These are phyloP conservation scores for Antechinus stuartii DNA, from an alignment of 2,113 vertebrate species.

Conservation along the genomic window DNA sequence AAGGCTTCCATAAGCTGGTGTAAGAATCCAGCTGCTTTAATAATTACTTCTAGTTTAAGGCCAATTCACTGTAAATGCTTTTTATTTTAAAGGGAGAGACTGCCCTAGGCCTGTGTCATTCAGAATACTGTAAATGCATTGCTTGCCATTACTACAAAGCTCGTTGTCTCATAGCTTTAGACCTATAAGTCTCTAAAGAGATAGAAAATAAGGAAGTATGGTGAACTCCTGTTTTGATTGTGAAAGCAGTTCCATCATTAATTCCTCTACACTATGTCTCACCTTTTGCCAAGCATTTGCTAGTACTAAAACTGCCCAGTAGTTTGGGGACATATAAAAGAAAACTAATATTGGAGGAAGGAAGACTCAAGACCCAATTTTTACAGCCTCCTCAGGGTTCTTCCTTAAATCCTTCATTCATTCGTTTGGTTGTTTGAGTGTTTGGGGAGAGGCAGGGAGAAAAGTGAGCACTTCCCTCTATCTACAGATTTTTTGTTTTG, in stretches of 20 bases:
- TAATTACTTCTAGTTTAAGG: constrained; percentile 46
- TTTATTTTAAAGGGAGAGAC: constrained; percentile 47
- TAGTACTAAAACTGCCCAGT: not conserved
- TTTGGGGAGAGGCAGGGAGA: too few species aligned
- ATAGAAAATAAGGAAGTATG: not conserved
- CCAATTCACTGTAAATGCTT: constrained; percentile 30
- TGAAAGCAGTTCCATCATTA: constrained; percentile 13
- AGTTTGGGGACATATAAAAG: constrained; percentile 27
- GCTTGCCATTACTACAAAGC: not conserved
- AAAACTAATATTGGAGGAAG: not conserved
- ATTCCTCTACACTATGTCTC: constrained; percentile 25
- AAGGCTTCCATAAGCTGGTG: constrained; percentile 30
- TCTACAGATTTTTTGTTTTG: not conserved
- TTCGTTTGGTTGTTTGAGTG: not conserved
- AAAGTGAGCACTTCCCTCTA: too few species aligned
- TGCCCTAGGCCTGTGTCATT: not conserved
- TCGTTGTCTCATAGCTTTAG: not conserved
- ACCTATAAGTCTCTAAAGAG: not conserved
- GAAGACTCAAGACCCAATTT: not conserved
- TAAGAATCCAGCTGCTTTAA: constrained; percentile 53
- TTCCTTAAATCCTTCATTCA: not conserved
- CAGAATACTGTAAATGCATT: not conserved
- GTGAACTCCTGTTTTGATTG: constrained; percentile 24
- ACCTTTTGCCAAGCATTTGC: constrained; percentile 9
- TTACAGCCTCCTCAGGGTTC: not conserved